Conservation (phyloP, 2,113 vertebrate species). For the Ibidorhyncha struthersii region DNA sequence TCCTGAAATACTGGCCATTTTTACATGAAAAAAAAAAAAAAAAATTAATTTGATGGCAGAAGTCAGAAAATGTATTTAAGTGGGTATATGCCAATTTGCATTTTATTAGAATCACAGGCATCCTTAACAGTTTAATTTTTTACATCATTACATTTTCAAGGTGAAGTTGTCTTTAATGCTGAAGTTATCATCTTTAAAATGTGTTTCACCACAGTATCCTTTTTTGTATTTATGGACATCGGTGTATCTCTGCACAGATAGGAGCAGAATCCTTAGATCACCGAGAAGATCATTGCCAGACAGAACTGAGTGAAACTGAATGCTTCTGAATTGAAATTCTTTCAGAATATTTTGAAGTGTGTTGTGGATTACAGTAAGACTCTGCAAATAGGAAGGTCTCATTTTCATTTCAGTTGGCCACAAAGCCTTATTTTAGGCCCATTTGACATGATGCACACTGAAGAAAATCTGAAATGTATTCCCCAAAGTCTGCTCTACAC, state of each 20-base stretch:
- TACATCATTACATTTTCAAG: background rate
- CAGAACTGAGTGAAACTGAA: background rate
- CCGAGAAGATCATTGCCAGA: background rate
- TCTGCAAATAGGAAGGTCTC: background rate
- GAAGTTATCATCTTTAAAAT: background rate
- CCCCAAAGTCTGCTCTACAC: background rate
- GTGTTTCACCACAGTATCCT: background rate
- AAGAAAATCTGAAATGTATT: background rate
- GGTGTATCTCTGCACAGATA: background rate
- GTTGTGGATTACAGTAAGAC: background rate
- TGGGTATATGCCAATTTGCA: fast-evolving
- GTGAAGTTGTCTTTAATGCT: background rate
- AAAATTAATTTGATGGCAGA: background rate
- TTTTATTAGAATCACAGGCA: background rate
- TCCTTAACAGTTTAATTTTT: background rate
- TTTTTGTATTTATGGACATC: background rate
- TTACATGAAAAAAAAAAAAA: background rate
- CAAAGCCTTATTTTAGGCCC: background rate
- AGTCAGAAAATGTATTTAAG: background rate
- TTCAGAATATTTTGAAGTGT: background rate
- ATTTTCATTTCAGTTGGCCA: background rate
- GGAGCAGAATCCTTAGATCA: background rate
- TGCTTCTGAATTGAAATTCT: background rate
- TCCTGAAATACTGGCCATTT: background rate
- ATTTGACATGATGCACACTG: background rate